Conservation (phyloP, 92 coral and sea anemone genomes). For the Porites rus region DNA sequence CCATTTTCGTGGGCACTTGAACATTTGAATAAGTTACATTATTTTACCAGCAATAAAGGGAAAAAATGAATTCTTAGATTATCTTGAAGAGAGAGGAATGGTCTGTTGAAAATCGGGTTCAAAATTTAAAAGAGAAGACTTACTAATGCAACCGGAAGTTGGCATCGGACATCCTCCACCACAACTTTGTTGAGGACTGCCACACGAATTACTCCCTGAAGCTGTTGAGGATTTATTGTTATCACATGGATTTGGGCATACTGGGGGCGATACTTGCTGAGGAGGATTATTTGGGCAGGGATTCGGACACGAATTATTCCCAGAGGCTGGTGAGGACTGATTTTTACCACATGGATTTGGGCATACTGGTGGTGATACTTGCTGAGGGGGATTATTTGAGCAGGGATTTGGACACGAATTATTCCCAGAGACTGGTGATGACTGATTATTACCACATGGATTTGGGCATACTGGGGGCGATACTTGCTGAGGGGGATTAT, state of each 20-base stretch:
- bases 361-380: background rate
- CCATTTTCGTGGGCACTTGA: too few species aligned
- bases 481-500: background rate
- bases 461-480: background rate
- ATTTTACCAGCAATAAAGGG: too few species aligned
- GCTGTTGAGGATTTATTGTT: background rate
- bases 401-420: constrained; percentile 26
- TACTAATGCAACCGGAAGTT: constrained; percentile 17
- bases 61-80: too few species aligned
- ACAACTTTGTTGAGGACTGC: constrained; percentile 19
- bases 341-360: constrained; percentile 13
- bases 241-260: constrained; percentile 11
- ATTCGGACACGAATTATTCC: constrained; percentile 25
- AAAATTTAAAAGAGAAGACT: background rate
- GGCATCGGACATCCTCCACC: constrained; percentile 13
- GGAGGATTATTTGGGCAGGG: constrained; percentile 16
- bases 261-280: background rate
- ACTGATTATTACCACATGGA: constrained; percentile 8
- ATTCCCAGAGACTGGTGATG: background rate
- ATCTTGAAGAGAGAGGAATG: too few species aligned
- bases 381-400: background rate
- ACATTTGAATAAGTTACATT: too few species aligned
- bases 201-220: constrained; percentile 7
- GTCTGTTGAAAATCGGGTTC: background rate
- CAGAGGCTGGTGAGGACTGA: background rate